Evolutionary conservation across 2,888 invertebrate genomes (phyloP).

Genomic region (Lochmaea capreae): DNA sequence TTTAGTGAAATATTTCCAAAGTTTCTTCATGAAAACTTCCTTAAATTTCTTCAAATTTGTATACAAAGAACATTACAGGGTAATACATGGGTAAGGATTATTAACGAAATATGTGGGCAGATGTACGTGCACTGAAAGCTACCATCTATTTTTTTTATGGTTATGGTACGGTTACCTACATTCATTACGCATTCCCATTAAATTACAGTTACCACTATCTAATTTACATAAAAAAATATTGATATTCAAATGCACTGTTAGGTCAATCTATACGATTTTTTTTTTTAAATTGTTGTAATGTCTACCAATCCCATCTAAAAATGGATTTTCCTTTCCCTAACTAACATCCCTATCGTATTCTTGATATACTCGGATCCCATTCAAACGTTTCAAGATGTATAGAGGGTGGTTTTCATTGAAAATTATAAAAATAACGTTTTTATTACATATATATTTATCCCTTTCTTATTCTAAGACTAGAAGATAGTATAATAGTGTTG

Average conservation of each 20-base stretch:
- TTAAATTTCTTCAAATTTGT: no score
- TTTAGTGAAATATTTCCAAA: no score
- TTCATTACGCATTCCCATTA: constrained; percentile 20
- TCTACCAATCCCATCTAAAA: constrained; percentile 10
- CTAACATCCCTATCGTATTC: background rate
- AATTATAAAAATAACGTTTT: background rate
- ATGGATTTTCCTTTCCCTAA: background rate
- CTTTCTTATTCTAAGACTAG: no score
- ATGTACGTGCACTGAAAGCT: constrained; percentile 53
- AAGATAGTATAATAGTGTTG: no score
- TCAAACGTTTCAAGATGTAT: constrained; percentile 3
- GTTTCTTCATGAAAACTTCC: no score
- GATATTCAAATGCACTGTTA: no score
- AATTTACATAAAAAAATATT: no score
- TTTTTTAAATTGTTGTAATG: no score
- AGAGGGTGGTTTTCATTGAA: background rate
- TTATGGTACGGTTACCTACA: constrained; percentile 31
- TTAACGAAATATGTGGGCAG: constrained; percentile 48
- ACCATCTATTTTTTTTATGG: constrained; percentile 37
- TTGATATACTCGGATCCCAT: background rate
- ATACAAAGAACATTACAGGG: no score
- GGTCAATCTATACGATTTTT: no score
- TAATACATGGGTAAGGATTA: no score
- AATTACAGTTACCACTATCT: background rate
- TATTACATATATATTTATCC: no score